Evolutionary conservation across 1,140 invertebrate genomes (phyloP).

Genomic region (Anthonomus grandis): DNA sequence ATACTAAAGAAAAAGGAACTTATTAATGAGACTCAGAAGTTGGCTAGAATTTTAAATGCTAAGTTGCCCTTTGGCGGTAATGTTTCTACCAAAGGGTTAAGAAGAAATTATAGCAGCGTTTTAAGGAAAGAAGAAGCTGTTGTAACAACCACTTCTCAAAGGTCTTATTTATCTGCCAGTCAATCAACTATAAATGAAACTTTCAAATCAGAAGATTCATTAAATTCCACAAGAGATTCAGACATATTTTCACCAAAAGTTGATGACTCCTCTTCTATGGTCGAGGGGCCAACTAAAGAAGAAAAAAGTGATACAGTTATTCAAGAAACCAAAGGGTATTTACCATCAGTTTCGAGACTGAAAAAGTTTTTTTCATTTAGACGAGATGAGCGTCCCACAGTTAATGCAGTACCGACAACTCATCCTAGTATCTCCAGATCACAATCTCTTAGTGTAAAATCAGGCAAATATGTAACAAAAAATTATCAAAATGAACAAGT

Average conservation of each 20-base stretch:
- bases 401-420: neutral
- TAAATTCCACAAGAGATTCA: slow-evolving; percentile 16
- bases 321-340: neutral
- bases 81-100: neutral
- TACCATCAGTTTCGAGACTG: slow-evolving; percentile 16
- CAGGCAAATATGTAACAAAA: neutral
- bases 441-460: neutral
- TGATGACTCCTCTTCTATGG: neutral
- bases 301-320: neutral
- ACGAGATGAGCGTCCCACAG: slow-evolving; percentile 1
- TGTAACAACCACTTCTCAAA: slow-evolving; percentile 10
- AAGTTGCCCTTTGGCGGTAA: slow-evolving; percentile 21
- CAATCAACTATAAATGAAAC: neutral
- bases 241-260: slow-evolving; percentile 5
- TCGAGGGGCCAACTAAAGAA: neutral
- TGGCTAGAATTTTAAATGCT: slow-evolving; percentile 19
- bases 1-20: slow-evolving; percentile 14
- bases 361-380: slow-evolving; percentile 21
- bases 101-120: slow-evolving; percentile 4
- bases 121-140: slow-evolving; percentile 12
- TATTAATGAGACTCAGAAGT: slow-evolving; percentile 17
- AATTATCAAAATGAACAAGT: neutral
- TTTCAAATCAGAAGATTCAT: slow-evolving; percentile 15
- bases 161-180: neutral
- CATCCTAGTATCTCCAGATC: neutral